Conservation (phyloP, 2,113 vertebrate genomes). For the Sakesphorus luctuosus region DNA sequence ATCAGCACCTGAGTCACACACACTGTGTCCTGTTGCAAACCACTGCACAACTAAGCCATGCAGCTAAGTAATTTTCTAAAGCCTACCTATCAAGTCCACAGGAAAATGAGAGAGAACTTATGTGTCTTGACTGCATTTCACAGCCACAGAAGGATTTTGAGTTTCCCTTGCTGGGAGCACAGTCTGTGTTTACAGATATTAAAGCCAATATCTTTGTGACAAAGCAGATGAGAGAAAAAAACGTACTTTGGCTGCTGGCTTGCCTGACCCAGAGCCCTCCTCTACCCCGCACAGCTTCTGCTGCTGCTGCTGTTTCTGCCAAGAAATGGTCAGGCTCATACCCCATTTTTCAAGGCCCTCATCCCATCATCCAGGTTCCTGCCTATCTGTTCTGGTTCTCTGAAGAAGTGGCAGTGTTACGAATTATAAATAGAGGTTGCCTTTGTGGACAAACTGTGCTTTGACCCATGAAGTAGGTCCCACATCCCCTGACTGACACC, state of each 20-base stretch:
- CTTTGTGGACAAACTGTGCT: background rate
- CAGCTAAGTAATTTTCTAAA: background rate
- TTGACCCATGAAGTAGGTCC: background rate
- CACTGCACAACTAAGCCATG: background rate
- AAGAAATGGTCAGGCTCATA: background rate
- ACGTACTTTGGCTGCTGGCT: background rate
- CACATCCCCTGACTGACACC: fast-evolving
- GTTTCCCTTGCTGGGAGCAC: background rate
- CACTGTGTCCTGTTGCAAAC: background rate
- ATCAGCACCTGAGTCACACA: background rate
- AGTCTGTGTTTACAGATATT: background rate
- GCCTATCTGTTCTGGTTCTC: background rate
- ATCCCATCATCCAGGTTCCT: background rate
- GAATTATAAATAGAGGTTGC: background rate
- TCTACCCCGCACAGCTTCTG: background rate
- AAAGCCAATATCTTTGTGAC: background rate
- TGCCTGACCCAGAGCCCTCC: background rate
- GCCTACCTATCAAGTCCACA: background rate
- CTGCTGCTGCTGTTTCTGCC: background rate
- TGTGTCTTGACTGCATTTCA: background rate
- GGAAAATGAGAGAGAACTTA: background rate
- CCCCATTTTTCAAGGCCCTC: background rate
- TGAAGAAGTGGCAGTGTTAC: fast-evolving
- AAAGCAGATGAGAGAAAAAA: background rate
- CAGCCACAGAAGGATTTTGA: background rate